phyloP scores from a whole-genome alignment of 2,113 vertebrate species.

The Trogon surrucura region DNA sequence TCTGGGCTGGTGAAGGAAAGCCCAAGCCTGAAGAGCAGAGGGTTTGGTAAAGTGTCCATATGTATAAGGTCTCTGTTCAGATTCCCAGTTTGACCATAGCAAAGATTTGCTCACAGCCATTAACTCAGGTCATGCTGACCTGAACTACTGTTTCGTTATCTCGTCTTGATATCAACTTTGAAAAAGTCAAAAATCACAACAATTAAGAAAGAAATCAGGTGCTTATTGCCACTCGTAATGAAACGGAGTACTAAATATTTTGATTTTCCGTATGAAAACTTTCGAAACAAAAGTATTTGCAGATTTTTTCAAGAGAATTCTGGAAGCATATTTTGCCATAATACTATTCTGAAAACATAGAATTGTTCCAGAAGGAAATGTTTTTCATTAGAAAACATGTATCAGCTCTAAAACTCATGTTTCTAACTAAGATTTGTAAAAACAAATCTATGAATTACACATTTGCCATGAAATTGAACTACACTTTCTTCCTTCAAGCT shows the following conservation, averaged over 20 bases:
- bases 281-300: background rate
- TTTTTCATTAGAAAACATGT: background rate
- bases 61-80: background rate
- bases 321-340: background rate
- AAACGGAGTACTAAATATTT: background rate
- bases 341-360: background rate
- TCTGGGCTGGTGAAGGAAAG: background rate
- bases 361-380: background rate
- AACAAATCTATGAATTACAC: background rate
- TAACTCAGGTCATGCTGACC: background rate
- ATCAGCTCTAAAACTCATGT: background rate
- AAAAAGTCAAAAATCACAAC: background rate
- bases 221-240: background rate
- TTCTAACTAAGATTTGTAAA: background rate
- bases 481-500: background rate
- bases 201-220: background rate
- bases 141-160: background rate
- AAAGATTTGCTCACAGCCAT: background rate
- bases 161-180: background rate
- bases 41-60: background rate
- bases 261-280: background rate
- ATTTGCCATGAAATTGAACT: background rate
- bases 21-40: background rate
- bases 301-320: background rate
- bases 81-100: background rate